These are phyloP conservation scores for Antheraea yamamai DNA, from an alignment of 2,888 invertebrate genomes.

Conservation along the genomic window DNA sequence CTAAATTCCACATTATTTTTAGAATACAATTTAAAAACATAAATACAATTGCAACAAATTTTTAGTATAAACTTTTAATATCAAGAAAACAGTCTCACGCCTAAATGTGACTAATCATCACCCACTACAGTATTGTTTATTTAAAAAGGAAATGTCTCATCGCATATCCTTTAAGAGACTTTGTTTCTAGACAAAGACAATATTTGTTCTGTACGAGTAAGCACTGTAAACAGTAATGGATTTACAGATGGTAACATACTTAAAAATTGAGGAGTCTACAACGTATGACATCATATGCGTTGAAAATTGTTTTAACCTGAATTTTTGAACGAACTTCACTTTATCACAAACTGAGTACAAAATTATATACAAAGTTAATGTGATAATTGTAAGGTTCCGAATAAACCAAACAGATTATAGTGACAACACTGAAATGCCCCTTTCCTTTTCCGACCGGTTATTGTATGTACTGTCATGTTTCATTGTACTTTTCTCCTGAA, in stretches of 20 bases:
- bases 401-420: no score
- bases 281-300: not conserved
- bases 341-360: not conserved
- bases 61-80: not conserved
- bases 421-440: no score
- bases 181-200: slow-evolving; percentile 10
- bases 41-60: not conserved
- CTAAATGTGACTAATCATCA: not conserved
- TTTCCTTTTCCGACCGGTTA: no score
- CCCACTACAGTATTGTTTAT: not conserved
- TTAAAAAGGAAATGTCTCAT: slow-evolving; percentile 4
- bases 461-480: no score
- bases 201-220: slow-evolving; percentile 12
- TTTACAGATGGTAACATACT: not conserved
- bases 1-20: not conserved
- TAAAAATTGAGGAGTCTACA: not conserved
- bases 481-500: no score
- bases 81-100: not conserved
- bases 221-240: not conserved
- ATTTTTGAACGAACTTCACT: not conserved
- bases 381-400: no score
- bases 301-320: not conserved
- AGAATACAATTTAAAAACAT: not conserved
- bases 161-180: not conserved
- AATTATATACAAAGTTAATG: not conserved